Evolutionary conservation across 2,797 vertebrate genomes (phyloP), one percentile per base, ranked within the genome.

Genomic region (Diplodus puntazzo): DNA sequence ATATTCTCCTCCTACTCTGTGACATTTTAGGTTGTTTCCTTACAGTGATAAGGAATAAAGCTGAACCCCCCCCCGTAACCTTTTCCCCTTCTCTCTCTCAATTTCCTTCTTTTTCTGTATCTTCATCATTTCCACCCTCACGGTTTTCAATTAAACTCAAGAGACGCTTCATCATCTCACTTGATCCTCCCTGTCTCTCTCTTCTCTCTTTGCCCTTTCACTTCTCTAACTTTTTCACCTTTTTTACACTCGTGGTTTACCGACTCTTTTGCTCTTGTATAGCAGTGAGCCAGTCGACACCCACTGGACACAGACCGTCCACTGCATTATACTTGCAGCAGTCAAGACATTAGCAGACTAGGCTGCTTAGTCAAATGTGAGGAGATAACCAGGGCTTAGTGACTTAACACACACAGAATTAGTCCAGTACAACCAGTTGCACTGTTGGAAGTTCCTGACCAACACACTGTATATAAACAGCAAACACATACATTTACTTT

Each of bases 291-390:
- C 54, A 0, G 0, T 9, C 13, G 8, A 25, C 46, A 65, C 27
- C 13, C 48, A 14, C 2, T 34, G 42, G 46, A 48, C 27, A 18
- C 53, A 62, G 5, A 21, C 18, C 0, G 10, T 34, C 42, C 25
- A 55, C 55, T 34, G 12, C 69, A 6, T 25, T 60, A 5, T 18
- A 61, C 70, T 53, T 62, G 70, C 57, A 50, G 68, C 61, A 39
- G 55, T 72, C 69, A 84, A 86, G 84, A 83, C 85, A n/a, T 75
- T 64, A 60, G 77, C 67, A 58, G 48, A 59, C 82, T 71, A 85
- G 89, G 84, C 92, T 87, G 88, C 89, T 92, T 88, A 93, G 82
- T 75, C 69, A 72, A 90, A 88, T 77, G 85, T 89, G 86, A 90
- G 80, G 58, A 87, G 91, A 92, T 93, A 91, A 92, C 87, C 45